phyloP scores from a whole-genome alignment of 2,113 vertebrate species.

The Cottus gobio region DNA sequence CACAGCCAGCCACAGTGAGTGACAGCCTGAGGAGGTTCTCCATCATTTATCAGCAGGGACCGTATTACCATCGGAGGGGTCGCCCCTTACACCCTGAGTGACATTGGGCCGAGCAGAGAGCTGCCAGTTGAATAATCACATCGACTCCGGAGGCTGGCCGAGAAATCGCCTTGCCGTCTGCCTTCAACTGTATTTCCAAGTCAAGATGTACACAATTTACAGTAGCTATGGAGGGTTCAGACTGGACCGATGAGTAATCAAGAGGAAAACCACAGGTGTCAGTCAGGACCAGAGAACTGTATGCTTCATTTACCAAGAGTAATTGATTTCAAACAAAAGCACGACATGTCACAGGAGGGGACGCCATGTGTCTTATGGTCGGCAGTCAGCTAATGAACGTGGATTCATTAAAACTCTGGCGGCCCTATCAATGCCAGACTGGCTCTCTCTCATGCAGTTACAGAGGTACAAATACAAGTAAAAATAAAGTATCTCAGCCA shows the following conservation, averaged over 20 bases:
- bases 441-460: not conserved
- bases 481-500: not conserved
- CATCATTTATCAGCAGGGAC: constrained; percentile 30
- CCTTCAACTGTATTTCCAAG: constrained; percentile 6
- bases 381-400: constrained; percentile 26
- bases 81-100: not conserved
- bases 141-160: not conserved
- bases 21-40: constrained; percentile 17
- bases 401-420: constrained; percentile 42
- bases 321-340: constrained; percentile 52
- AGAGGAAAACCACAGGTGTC: constrained; percentile 17
- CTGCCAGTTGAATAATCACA: constrained; percentile 23
- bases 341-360: constrained; percentile 21
- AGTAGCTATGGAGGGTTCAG: not conserved
- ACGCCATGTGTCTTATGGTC: constrained; percentile 22
- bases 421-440: not conserved
- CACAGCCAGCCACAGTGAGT: not conserved
- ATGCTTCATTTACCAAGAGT: constrained; percentile 43
- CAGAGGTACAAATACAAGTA: not conserved
- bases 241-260: constrained; percentile 25
- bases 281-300: not conserved
- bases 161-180: not conserved
- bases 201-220: not conserved
- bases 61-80: not conserved
- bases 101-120: constrained; percentile 11